Percentiles rank a stretch among this genome's conserved stretches.
Evolutionary conservation across 2,113 vertebrate species (phyloP).

Genomic region (Nyctereutes procyonoides): DNA sequence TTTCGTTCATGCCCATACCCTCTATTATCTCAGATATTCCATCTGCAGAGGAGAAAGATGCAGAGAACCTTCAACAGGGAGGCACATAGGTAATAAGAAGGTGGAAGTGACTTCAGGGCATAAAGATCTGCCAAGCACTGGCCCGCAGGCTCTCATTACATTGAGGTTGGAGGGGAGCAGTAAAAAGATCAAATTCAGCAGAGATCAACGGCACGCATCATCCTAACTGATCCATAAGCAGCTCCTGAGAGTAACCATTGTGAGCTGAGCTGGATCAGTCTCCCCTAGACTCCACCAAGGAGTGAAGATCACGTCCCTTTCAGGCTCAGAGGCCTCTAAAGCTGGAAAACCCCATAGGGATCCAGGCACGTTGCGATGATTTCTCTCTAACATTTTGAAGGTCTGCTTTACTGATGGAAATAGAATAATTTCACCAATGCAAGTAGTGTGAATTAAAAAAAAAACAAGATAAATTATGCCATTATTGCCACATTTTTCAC

Average conservation of each 20-base stretch:
- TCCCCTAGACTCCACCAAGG: slow-evolving; percentile 52
- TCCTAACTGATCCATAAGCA: slow-evolving; percentile 71
- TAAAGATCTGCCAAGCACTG: slow-evolving; percentile 58
- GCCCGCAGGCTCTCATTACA: slow-evolving; percentile 68
- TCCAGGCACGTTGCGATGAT: not conserved
- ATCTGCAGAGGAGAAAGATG: slow-evolving; percentile 23
- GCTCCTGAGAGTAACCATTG: slow-evolving; percentile 66
- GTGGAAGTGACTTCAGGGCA: slow-evolving; percentile 66
- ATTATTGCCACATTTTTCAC: slow-evolving; percentile 38
- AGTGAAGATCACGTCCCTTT: slow-evolving; percentile 59
- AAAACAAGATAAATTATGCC: slow-evolving; percentile 40
- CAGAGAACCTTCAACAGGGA: not conserved
- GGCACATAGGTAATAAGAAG: slow-evolving; percentile 46
- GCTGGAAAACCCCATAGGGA: not conserved
- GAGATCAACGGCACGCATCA: slow-evolving; percentile 66
- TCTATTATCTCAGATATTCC: slow-evolving; percentile 6
- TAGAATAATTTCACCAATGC: slow-evolving; percentile 51
- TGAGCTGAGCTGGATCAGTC: slow-evolving; percentile 8
- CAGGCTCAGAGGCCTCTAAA: slow-evolving; percentile 42
- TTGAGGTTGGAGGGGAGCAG: slow-evolving; percentile 14
- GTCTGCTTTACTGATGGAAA: slow-evolving; percentile 37
- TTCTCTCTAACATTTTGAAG: slow-evolving; percentile 16
- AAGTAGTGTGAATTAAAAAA: slow-evolving; percentile 43
- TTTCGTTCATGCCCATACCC: not conserved
- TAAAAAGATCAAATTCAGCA: slow-evolving; percentile 78